Evolutionary conservation across 2,888 invertebrate species (phyloP), one percentile per base, ranked within the genome.

Genomic region (Sphaeridia pumilis): DNA sequence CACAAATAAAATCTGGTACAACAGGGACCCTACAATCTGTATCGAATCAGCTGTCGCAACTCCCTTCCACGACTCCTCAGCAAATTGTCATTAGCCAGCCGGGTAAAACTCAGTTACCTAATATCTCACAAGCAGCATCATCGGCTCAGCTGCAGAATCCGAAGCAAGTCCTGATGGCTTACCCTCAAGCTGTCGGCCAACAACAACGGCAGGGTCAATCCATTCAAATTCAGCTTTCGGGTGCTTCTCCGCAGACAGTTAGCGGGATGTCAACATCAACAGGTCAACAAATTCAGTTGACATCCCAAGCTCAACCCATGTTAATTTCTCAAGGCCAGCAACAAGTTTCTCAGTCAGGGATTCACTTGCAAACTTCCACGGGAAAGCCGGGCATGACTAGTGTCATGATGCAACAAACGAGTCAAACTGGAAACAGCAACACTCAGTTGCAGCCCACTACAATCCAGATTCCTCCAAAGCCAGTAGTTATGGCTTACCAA

Each of bases 161-260:
- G 27, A 49, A 42, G 26, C 52, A 52, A 46, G 46, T 52, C 5
- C 47, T 52, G 3, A 47, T 52, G 52, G 47, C 52, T 7, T 47
- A 52, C 26, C 52, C 28, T 12, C 51, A 56, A 20, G 44, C 49
- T n/a, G 49, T 52, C 20, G 51, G 47, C 4, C 48, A 53, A 26
- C 47, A 47, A 3, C 46, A 46, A 26, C 20, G 44, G 10, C 47
- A 44, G 17, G 20, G 20, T 17, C 54, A 56, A 20, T 36, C 57
- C 2, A 57, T 57, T 21, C 47, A 56, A 17, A 60, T 60, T 31
- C 58, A 49, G 55, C 57, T 1, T 56, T 61, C 3, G 42, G 57
- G 24, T 52, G 52, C n/a, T 41, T 52, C 3, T 47, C 52, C 55
- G 7, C 45, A 50, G 10, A 41, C 50, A 2, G 51, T 57, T 14